Conservation (phyloP, 1,140 invertebrate genomes). For the Physella acuta region DNA sequence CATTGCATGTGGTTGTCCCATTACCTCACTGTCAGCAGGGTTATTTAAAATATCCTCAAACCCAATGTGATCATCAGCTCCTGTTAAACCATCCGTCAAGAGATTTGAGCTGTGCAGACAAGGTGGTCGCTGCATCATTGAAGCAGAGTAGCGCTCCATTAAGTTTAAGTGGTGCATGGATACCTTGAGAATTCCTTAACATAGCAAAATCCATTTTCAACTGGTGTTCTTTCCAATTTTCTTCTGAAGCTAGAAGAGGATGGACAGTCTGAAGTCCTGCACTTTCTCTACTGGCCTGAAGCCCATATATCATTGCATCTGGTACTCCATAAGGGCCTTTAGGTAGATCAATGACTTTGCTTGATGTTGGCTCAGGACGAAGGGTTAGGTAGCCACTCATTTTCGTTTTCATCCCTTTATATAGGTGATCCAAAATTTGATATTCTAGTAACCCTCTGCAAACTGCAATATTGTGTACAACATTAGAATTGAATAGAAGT, state of each 20-base stretch:
- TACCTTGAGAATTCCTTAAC: slow-evolving; percentile 80
- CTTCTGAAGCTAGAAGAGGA: slow-evolving; percentile 21
- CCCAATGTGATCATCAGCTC: background rate
- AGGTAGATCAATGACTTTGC: background rate
- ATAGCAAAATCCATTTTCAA: slow-evolving; percentile 74
- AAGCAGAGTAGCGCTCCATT: background rate
- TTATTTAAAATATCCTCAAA: slow-evolving; percentile 26
- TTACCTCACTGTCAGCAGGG: slow-evolving; percentile 30
- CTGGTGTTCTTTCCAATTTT: slow-evolving; percentile 50
- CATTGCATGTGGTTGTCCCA: slow-evolving; percentile 35
- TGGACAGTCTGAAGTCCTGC: background rate
- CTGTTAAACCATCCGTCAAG: background rate
- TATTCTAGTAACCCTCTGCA: no score
- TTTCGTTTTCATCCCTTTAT: no score
- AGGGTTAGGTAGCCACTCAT: no score
- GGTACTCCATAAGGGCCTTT: background rate
- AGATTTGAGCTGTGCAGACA: background rate
- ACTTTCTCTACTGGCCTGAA: background rate
- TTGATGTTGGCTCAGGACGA: background rate
- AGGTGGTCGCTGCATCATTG: background rate
- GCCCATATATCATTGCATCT: background rate
- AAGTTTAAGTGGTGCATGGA: slow-evolving; percentile 81
- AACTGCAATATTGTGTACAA: no score
- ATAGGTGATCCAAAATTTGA: no score
- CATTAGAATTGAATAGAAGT: no score